Percentiles rank a stretch among this genome's conserved stretches.
Evolutionary conservation across 2,797 vertebrate genomes (phyloP).

Genomic region (Adelosebastes latens): DNA sequence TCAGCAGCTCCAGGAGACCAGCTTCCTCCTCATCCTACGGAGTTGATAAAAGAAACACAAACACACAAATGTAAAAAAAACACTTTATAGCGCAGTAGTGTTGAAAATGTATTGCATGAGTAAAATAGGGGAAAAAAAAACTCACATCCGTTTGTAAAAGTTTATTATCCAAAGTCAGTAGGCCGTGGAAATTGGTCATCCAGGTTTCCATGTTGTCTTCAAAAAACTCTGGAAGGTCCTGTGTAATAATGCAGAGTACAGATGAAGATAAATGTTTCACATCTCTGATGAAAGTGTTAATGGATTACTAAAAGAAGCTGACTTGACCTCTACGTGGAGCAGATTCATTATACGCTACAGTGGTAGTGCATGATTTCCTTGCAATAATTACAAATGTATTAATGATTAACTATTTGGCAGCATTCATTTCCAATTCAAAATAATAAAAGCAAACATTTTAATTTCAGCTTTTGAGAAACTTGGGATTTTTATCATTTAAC

Average conservation of each 20-base stretch:
- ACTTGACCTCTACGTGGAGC: not conserved
- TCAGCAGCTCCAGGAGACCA: slow-evolving; percentile 94
- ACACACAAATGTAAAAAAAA: not conserved
- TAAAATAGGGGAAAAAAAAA: slow-evolving; percentile 12
- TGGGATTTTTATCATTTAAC: not conserved
- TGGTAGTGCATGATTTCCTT: not conserved
- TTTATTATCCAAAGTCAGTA: slow-evolving; percentile 97
- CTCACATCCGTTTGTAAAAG: slow-evolving; percentile 97
- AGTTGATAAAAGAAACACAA: not conserved
- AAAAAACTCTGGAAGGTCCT: slow-evolving; percentile 99
- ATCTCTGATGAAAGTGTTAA: not conserved
- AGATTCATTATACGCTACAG: not conserved
- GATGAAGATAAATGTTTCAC: not conserved
- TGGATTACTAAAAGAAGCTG: not conserved
- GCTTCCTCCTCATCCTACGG: slow-evolving; percentile 98
- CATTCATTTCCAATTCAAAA: not conserved
- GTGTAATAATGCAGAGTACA: slow-evolving; percentile 1
- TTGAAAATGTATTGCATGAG: not conserved
- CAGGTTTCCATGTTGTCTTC: slow-evolving; percentile 99
- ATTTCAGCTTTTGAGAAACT: not conserved
- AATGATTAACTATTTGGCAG: not conserved
- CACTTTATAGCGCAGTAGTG: not conserved
- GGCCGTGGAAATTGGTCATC: slow-evolving; percentile 98
- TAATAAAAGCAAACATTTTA: not conserved
- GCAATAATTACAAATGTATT: not conserved